Percentiles rank a stretch among this genome's conserved stretches.
Conservation (phyloP, 2,888 invertebrate genomes). For the Xylota segnis region DNA sequence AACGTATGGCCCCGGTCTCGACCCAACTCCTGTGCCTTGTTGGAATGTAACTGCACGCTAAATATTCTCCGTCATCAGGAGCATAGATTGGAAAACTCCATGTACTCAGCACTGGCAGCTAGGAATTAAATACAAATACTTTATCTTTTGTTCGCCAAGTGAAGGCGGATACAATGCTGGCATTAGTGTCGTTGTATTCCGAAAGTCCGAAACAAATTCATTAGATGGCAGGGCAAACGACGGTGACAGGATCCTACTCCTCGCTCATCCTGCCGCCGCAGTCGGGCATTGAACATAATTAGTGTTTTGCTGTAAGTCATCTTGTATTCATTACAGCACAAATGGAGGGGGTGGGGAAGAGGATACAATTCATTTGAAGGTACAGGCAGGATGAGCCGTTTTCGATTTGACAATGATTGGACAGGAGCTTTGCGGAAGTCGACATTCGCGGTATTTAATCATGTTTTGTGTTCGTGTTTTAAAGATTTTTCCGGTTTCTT, state of each 20-base stretch:
- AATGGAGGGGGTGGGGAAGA: background rate
- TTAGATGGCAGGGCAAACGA: background rate
- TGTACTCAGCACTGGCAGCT: conserved; percentile 8
- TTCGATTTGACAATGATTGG: background rate
- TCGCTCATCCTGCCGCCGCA: background rate
- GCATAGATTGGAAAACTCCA: conserved; percentile 17
- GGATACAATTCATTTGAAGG: conserved; percentile 1
- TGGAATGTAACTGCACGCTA: background rate
- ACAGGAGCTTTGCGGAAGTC: background rate
- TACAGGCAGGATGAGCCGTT: background rate
- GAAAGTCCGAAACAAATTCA: conserved; percentile 10
- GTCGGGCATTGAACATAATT: conserved; percentile 28
- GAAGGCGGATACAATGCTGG: background rate
- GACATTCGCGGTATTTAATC: background rate
- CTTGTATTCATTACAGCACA: conserved; percentile 21
- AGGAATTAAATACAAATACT: conserved; percentile 45
- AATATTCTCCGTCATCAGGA: background rate
- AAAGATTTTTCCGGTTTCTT: background rate
- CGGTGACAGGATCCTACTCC: background rate
- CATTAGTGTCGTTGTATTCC: conserved; percentile 22
- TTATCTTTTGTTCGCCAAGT: conserved; percentile 26
- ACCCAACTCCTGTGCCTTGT: background rate
- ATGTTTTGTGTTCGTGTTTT: background rate
- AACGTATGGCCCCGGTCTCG: background rate
- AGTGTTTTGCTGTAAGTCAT: conserved; percentile 31